Percentiles rank a stretch among this genome's conserved stretches.
Evolutionary conservation across 1,140 invertebrate genomes (phyloP).

Genomic region (Leptopilina clavipes): DNA sequence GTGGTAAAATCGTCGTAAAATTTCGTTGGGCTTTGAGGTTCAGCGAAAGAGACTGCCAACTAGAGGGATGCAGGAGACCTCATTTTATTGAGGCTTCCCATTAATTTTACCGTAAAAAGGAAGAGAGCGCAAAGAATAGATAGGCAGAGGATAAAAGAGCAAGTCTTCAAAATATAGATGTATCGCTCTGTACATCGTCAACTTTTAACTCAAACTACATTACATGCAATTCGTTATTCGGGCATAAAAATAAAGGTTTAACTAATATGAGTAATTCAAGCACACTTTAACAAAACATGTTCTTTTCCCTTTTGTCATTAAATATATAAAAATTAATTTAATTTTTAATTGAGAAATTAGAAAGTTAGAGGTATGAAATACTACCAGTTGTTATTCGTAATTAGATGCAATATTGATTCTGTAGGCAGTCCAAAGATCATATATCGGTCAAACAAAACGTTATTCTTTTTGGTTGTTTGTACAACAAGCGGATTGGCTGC

Average conservation of each 20-base stretch:
- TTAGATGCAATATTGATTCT: too few species aligned
- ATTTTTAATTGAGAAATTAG: too few species aligned
- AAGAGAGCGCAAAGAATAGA: slow-evolving; percentile 44
- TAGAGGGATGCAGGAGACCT: slow-evolving; percentile 44
- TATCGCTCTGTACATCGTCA: background rate
- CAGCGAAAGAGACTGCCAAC: slow-evolving; percentile 41
- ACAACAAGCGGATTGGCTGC: background rate
- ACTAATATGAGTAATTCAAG: background rate
- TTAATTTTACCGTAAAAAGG: slow-evolving; percentile 59
- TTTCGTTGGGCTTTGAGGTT: slow-evolving; percentile 46
- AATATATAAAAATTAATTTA: too few species aligned
- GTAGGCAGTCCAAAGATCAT: too few species aligned
- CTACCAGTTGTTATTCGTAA: too few species aligned
- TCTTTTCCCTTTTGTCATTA: too few species aligned
- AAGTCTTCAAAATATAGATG: slow-evolving; percentile 47
- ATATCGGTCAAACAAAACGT: slow-evolving; percentile 10
- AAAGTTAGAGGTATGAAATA: too few species aligned
- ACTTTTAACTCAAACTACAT: background rate
- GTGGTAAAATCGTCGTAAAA: slow-evolving; percentile 54
- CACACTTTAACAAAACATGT: too few species aligned
- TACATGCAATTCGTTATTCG: background rate
- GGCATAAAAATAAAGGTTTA: background rate
- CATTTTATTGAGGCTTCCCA: slow-evolving; percentile 60
- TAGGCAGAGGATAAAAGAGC: slow-evolving; percentile 40
- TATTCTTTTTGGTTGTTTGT: slow-evolving; percentile 1